phyloP scores from a whole-genome alignment of 2,797 vertebrate genomes.

The Parambassis ranga region DNA sequence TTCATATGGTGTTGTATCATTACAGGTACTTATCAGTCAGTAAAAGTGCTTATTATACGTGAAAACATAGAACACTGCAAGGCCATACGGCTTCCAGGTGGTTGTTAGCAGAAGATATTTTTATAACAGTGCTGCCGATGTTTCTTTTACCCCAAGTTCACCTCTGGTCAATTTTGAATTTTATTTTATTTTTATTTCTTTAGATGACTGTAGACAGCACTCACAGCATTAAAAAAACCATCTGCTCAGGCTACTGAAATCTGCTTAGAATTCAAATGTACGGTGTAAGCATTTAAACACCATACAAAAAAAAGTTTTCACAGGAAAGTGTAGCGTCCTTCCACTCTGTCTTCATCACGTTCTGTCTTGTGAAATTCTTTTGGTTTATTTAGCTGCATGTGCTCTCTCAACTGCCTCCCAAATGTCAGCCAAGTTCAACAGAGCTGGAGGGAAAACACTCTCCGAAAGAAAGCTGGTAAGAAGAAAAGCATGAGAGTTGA shows the following conservation, averaged over 20 bases:
- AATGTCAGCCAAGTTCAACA: slow-evolving; percentile 55
- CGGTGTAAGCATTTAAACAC: background rate
- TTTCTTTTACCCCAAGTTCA: too few species aligned
- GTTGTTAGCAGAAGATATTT: background rate
- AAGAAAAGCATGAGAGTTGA: slow-evolving; percentile 13
- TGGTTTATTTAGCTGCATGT: slow-evolving; percentile 52
- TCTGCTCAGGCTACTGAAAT: slow-evolving; percentile 1
- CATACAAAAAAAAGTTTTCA: too few species aligned
- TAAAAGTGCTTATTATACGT: background rate
- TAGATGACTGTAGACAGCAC: too few species aligned
- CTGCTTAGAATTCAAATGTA: background rate
- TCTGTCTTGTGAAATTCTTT: slow-evolving; percentile 14
- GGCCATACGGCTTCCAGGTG: background rate
- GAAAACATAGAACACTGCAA: background rate
- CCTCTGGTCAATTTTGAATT: too few species aligned
- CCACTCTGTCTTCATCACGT: slow-evolving; percentile 1
- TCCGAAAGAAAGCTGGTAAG: slow-evolving; percentile 24
- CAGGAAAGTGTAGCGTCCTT: too few species aligned
- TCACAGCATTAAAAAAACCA: slow-evolving; percentile 18
- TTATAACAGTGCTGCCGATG: background rate
- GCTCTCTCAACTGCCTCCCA: slow-evolving; percentile 51
- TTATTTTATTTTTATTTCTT: too few species aligned
- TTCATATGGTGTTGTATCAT: slow-evolving; percentile 9
- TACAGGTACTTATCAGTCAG: slow-evolving; percentile 9
- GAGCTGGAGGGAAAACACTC: slow-evolving; percentile 48